Evolutionary conservation across 2,888 invertebrate genomes (phyloP), one percentile per base, ranked within the genome.

Genomic region (Tortrix viridana): DNA sequence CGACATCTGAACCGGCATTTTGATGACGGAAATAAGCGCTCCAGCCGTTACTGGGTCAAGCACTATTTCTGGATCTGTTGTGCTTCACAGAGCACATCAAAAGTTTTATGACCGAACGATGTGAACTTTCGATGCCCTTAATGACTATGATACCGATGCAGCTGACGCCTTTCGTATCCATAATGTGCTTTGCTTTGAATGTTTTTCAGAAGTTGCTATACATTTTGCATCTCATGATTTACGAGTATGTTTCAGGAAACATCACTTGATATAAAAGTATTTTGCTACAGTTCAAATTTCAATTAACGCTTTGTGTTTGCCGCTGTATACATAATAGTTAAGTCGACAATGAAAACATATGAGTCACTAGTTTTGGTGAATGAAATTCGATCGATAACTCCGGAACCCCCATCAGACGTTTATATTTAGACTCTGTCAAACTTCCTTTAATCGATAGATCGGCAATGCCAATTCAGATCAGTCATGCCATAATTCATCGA

Each of bases 21-120:
- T 83, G 86, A 88, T 88, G 90, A 88, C 91, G 89, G 91, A 91
- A 89, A 91, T 91, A 91, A 87, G 84, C 88, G 83, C 81, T 90
- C 89, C 89, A 90, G 89, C 81, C 85, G 85, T 88, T 86, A 89
- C 79, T 92, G 85, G 91, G 91, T 91, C 91, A 90, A 86, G 75
- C 77, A 88, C 88, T 92, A 91, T 92, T 92, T 88, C 85, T 83
- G 86, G 82, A 80, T 77, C 82, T 78, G 86, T 85, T 87, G 86
- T 88, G 82, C 82, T 85, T 80, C 80, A 68, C 69, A 84, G 80
- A 80, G 80, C 82, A 84, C 84, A 81, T 84, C 77, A 77, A 75
- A 74, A 81, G 77, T 81, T 85, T 85, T 87, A 86, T 84, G 80
- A 75, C 71, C 75, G 77, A 71, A 68, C 77, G 76, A 79, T 76